phyloP scores from a whole-genome alignment of 1,140 invertebrate species.

The Apis cerana region DNA sequence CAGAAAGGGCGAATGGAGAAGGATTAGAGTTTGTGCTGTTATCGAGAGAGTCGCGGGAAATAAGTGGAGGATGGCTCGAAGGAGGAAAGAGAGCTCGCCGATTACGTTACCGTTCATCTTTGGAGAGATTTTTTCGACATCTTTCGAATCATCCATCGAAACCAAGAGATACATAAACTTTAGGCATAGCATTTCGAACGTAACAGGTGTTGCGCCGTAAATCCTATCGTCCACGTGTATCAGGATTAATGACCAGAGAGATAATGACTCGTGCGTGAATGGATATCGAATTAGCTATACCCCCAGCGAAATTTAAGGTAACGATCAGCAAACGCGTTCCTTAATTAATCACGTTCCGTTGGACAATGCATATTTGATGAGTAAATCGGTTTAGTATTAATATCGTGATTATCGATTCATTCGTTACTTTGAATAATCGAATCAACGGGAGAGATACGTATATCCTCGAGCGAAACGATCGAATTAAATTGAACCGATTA shows the following conservation, averaged over 20 bases:
- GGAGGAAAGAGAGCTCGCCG: background rate
- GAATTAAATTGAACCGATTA: background rate
- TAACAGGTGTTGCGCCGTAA: background rate
- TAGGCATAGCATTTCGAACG: background rate
- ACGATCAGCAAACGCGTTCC: background rate
- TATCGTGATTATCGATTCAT: constrained; percentile 8
- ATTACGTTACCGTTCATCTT: background rate
- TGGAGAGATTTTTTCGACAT: background rate
- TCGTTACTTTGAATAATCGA: background rate
- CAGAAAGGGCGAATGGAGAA: background rate
- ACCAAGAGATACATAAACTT: background rate
- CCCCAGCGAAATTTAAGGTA: background rate
- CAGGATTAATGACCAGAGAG: background rate
- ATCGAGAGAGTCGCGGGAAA: background rate
- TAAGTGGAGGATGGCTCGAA: background rate
- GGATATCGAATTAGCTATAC: background rate
- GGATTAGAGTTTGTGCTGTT: background rate
- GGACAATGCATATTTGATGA: constrained; percentile 4
- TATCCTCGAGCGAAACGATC: background rate
- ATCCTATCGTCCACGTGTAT: background rate
- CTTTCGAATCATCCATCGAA: background rate
- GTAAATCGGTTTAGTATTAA: background rate
- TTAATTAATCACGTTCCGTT: constrained; percentile 21
- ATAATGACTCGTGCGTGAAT: background rate
- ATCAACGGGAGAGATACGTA: constrained; percentile 7